These are phyloP conservation scores for Cynocephalus volans DNA, from an alignment of 2,113 vertebrate species.

Conservation along the genomic window DNA sequence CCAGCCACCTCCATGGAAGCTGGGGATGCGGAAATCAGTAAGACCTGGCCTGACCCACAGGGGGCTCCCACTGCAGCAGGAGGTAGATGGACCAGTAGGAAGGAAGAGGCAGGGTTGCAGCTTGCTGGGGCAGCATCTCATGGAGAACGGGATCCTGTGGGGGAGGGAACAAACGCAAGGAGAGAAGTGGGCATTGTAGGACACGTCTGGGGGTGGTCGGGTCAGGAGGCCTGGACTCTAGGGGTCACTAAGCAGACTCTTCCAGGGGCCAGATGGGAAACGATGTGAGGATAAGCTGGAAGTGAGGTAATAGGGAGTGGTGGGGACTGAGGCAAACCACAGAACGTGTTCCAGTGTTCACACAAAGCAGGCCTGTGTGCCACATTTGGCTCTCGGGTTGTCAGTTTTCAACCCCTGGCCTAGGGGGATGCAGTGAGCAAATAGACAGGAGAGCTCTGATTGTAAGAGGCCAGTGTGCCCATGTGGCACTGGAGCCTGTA, in stretches of 20 bases:
- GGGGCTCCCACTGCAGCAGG: not conserved
- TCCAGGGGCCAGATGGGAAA: not conserved
- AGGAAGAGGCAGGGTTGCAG: not conserved
- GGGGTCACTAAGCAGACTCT: not conserved
- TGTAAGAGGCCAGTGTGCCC: fast-evolving
- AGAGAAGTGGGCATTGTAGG: not conserved
- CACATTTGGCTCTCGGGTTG: fast-evolving
- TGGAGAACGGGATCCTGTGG: not conserved
- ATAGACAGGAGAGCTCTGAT: not conserved
- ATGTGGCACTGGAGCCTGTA: not conserved
- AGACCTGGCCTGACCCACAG: not conserved
- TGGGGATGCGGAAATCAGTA: not conserved
- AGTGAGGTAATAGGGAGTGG: not conserved
- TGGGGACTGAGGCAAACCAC: not conserved
- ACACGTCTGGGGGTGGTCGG: not conserved
- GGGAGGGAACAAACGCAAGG: not conserved
- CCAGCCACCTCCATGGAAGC: not conserved
- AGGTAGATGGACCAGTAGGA: too few species aligned
- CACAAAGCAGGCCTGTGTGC: not conserved
- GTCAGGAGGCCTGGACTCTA: not conserved
- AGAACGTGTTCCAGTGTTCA: fast-evolving
- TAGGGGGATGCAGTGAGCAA: not conserved
- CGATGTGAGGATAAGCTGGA: not conserved
- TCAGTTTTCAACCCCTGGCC: not conserved
- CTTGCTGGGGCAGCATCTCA: too few species aligned